Evolutionary conservation across 1,140 invertebrate genomes (phyloP), one percentile per base, ranked within the genome.

Genomic region (Lepidurus packardi): DNA sequence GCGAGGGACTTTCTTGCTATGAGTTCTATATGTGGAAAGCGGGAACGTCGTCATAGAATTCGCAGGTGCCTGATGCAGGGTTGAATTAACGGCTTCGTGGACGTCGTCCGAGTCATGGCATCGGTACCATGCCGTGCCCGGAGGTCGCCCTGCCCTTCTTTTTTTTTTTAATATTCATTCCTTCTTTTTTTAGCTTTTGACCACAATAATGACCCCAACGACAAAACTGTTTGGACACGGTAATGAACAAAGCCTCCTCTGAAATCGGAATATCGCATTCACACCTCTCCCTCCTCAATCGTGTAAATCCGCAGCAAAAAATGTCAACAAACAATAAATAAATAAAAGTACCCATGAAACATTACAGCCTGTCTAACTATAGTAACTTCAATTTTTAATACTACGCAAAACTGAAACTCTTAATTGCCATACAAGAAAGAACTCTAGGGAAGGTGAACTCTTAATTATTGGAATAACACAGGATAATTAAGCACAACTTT

Each of bases 1-100:
- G 53, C 53, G 21, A n/a, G 53, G 53, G 53, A 65, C 21, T 65
- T 65, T 65, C 21, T 21, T 9, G 13, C 5, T 65, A n/a, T 9
- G 21, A 21, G 16, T 65, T 65, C 53, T 65, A 16, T 65, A 65
- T 65, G 53, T 65, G 53, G 53, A 21, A 65, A 65, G 53, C 53
- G 53, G 53, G 53, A 65, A 65, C 53, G 53, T 65, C 53, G 53
- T 65, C 53, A 65, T 65, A 65, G 53, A 65, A 65, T n/a, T 65
- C 53, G 53, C 53, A 65, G 53, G 53, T 65, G 53, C 53, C 53
- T 65, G 53, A 65, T 65, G 53, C 53, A 65, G 53, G 53, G 53
- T 65, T 65, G 53, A 65, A 65, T 65, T 65, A 65, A 65, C 16
- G 53, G 53, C 21, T 65, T 65, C 21, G 21, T 7, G 53, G 53